These are phyloP conservation scores for Ceratoteleas bidentatus DNA, from an alignment of 1,140 invertebrate genomes.

Conservation along the genomic window DNA sequence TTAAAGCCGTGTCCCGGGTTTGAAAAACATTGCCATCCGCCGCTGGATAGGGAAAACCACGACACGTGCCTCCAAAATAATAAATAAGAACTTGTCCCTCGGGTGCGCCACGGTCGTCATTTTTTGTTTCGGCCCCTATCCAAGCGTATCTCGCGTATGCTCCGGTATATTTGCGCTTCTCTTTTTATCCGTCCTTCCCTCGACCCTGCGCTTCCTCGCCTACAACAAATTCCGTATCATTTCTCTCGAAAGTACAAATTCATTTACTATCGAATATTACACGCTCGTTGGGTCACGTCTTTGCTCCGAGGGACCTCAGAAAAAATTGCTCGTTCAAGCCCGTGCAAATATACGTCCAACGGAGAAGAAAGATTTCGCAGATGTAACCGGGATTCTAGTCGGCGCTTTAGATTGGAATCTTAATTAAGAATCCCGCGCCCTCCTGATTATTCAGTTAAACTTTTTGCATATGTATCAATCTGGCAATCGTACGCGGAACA, in stretches of 20 bases:
- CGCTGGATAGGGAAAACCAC: slow-evolving; percentile 38
- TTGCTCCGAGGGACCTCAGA: slow-evolving; percentile 18
- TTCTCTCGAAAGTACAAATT: slow-evolving; percentile 47
- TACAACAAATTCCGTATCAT: slow-evolving; percentile 45
- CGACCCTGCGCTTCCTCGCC: slow-evolving; percentile 13
- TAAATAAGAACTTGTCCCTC: slow-evolving; percentile 59
- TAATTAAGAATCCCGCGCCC: slow-evolving; percentile 7
- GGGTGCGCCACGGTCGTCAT: slow-evolving; percentile 45
- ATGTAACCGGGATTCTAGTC: slow-evolving; percentile 6
- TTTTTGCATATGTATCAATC: slow-evolving; percentile 15
- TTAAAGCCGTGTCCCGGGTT: slow-evolving; percentile 39
- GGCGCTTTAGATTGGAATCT: slow-evolving; percentile 12
- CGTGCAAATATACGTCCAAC: not conserved
- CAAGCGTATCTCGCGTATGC: slow-evolving; percentile 39
- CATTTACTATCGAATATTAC: slow-evolving; percentile 51
- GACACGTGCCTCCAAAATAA: slow-evolving; percentile 60
- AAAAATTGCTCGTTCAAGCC: slow-evolving; percentile 21
- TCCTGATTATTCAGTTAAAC: slow-evolving; percentile 20
- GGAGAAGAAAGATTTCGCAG: slow-evolving; percentile 4
- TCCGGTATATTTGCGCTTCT: slow-evolving; percentile 32
- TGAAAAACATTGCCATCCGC: slow-evolving; percentile 48
- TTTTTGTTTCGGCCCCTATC: slow-evolving; percentile 55
- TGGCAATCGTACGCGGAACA: slow-evolving; percentile 1
- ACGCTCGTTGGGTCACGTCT: slow-evolving; percentile 42
- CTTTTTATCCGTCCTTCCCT: slow-evolving; percentile 22